Base-by-base conservation (phyloP, 37 sponge, comb jelly and placozoan species). In the Spongilla lacustris region DNA sequence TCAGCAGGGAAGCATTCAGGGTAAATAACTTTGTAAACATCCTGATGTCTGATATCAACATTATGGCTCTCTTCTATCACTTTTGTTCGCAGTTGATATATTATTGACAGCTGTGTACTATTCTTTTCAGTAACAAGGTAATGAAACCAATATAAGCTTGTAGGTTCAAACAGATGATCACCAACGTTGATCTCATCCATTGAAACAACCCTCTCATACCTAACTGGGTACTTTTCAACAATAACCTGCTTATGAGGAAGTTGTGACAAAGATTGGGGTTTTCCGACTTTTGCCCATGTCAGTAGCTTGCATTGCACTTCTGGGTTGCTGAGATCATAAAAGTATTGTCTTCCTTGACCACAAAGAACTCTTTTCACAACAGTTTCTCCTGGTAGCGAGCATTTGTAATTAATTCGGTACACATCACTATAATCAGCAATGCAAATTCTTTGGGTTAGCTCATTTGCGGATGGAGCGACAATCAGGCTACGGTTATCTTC, bases 401-500 rank as follows among this genome's bases (percentile, higher is more conserved):
- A 78, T 12, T n/a, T 24, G 41, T 85, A 85, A 35, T 85, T 85
- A 27, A 85, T 67, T 1, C 85, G 85, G 69, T 85, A 85, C 0
- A 85, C 41, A 0, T 85, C 78, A 8, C 26, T 76, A 41, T 77
- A 77, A 23, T 85, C 48, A 29, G 29, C 2, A 0, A 85, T 31
- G 14, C 12, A 13, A 17, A 58, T 58, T 17, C 19, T 58, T 14
- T 58, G 19, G 19, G 19, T 17, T 14, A 58, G 58, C 11, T 58
- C 58, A 58, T 58, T 6, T 13, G 11, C 11, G 11, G 58, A 10
- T 58, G 58, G 58, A 58, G 58, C 11, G 19, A 58, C 58, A 58
- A 58, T 58, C 58, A 58, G 58, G 58, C 21, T 58, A 0, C 11
- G 58, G 58, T 58, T 58, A 58, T 58, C 58, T 17, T 58, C 58